phyloP scores from a whole-genome alignment of 2,797 vertebrate genomes.

The Lithobates pipiens region DNA sequence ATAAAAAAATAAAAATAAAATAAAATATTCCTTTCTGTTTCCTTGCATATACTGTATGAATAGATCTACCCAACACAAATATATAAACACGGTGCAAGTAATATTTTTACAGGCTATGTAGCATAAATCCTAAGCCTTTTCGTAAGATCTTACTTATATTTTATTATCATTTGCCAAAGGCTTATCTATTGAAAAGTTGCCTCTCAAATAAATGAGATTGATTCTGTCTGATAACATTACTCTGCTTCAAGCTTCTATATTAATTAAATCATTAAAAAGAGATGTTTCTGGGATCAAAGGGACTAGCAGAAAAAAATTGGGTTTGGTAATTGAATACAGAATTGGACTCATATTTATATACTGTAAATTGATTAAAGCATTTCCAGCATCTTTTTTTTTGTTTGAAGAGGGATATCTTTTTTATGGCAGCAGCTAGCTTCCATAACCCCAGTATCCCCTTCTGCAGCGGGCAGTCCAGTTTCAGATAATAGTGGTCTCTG shows the following conservation, averaged over 20 bases:
- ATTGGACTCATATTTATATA: constrained; percentile 59
- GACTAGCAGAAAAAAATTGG: constrained; percentile 67
- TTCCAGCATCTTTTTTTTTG: no score
- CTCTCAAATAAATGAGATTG: constrained; percentile 15
- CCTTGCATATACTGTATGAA: no score
- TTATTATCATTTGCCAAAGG: background rate
- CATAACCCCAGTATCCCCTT: no score
- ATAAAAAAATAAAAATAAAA: no score
- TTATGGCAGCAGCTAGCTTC: no score
- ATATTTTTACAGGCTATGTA: background rate
- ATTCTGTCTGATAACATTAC: constrained; percentile 2
- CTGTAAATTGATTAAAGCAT: background rate
- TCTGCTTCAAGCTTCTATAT: background rate
- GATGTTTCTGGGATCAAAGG: constrained; percentile 63
- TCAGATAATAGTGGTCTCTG: no score
- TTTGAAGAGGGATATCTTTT: no score
- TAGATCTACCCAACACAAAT: no score
- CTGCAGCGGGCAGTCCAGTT: no score
- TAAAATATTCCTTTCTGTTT: no score
- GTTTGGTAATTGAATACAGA: constrained; percentile 70
- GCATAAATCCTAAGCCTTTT: background rate
- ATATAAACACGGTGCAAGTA: no score
- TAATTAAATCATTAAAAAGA: constrained; percentile 23
- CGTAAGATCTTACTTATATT: background rate
- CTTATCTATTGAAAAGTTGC: background rate